phyloP scores from a whole-genome alignment of 1,140 invertebrate genomes.

The Drosophila triauraria region DNA sequence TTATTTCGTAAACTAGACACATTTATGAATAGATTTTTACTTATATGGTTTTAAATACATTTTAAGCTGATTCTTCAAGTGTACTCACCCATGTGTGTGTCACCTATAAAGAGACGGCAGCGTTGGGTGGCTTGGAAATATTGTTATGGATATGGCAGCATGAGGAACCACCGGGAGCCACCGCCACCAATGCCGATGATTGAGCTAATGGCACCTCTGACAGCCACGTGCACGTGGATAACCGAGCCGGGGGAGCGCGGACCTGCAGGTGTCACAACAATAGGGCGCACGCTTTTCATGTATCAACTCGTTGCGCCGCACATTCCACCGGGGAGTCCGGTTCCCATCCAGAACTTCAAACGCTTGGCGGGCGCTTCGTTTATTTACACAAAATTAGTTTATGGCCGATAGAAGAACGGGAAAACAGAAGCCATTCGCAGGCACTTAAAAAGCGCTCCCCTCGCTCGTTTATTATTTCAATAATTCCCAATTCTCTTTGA shows the following conservation, averaged over 20 bases:
- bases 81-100: conserved; percentile 17
- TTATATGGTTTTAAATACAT: too few species aligned
- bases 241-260: neutral
- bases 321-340: conserved; percentile 42
- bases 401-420: conserved; percentile 40
- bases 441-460: conserved; percentile 70
- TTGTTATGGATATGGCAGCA: conserved; percentile 12
- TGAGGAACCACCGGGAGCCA: conserved; percentile 10
- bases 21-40: neutral
- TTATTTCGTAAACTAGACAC: neutral
- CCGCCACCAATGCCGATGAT: conserved; percentile 39
- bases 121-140: neutral
- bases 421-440: conserved; percentile 50
- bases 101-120: conserved; percentile 4
- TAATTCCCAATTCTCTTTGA: conserved; percentile 73
- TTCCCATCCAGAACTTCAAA: conserved; percentile 71
- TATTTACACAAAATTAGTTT: conserved; percentile 80
- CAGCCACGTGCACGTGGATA: conserved; percentile 24
- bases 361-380: conserved; percentile 52
- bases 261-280: conserved; percentile 65
- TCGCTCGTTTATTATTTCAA: conserved; percentile 73
- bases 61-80: neutral
- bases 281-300: conserved; percentile 26
- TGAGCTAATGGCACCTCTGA: conserved; percentile 55
- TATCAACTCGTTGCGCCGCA: conserved; percentile 14